phyloP scores from a whole-genome alignment of 2,888 invertebrate genomes.

The Drosophila falleni region DNA sequence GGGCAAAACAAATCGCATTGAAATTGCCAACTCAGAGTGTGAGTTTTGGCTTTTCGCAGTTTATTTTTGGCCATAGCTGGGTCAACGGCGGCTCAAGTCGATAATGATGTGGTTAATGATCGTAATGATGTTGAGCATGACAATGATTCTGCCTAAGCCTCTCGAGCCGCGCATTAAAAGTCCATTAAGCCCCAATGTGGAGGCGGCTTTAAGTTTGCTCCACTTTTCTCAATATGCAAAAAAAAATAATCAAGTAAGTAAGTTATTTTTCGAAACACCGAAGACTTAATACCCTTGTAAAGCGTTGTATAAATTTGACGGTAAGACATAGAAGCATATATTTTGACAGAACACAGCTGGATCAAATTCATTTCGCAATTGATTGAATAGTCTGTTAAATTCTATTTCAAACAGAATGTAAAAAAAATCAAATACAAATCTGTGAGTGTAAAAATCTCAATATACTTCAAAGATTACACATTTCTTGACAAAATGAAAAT shows the following conservation, averaged over 20 bases:
- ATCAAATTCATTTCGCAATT: too few relatives aligned
- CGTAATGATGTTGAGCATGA: conserved; percentile 1
- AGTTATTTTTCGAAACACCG: not conserved
- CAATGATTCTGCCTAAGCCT: conserved; percentile 48
- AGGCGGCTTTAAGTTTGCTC: conserved; percentile 65
- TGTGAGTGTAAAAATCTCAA: too few relatives aligned
- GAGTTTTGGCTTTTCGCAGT: conserved; percentile 23
- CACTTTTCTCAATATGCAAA: conserved; percentile 59
- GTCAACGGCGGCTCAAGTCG: conserved; percentile 35
- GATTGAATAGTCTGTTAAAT: too few relatives aligned
- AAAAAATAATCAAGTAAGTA: conserved; percentile 14
- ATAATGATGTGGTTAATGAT: conserved; percentile 18
- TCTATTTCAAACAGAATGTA: too few relatives aligned
- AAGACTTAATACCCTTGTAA: not conserved
- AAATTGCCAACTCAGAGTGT: conserved; percentile 49
- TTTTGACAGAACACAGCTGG: too few relatives aligned
- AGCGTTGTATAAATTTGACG: too few relatives aligned
- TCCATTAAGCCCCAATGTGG: conserved; percentile 63
- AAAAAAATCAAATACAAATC: too few relatives aligned
- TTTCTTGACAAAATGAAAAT: not conserved
- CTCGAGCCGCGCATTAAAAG: conserved; percentile 64
- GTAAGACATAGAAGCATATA: too few relatives aligned
- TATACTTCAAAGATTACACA: not conserved
- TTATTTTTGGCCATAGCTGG: conserved; percentile 53
- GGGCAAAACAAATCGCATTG: conserved; percentile 21